These are phyloP conservation scores for Drosophila basisetae DNA, from an alignment of 2,888 invertebrate species.

Conservation along the genomic window DNA sequence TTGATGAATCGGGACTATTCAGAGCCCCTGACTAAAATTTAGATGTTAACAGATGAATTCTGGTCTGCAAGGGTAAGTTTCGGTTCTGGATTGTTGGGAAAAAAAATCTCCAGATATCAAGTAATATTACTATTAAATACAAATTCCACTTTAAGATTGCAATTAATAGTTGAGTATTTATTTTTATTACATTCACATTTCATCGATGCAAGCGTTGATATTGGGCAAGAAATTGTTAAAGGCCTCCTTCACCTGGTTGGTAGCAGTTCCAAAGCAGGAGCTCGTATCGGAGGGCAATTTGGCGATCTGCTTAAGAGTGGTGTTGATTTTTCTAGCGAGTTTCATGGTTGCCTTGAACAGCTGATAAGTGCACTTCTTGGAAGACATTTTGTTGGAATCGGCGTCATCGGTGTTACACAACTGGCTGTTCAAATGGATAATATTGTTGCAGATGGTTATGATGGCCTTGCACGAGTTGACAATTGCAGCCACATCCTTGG, in stretches of 20 bases:
- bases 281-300: conserved; percentile 50
- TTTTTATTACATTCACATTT: conserved; percentile 11
- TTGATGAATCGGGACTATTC: neutral
- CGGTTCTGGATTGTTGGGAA: neutral
- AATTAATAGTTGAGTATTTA: neutral
- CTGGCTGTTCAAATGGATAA: conserved; percentile 36
- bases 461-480: conserved; percentile 44
- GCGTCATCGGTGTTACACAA: conserved; percentile 31
- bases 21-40: neutral
- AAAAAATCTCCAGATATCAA: neutral
- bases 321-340: conserved; percentile 34
- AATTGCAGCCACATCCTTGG: conserved; percentile 53
- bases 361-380: conserved; percentile 17
- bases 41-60: neutral
- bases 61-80: neutral
- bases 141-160: neutral
- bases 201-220: conserved; percentile 32
- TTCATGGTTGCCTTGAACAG: conserved; percentile 20
- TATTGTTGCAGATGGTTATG: conserved; percentile 31
- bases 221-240: conserved; percentile 53
- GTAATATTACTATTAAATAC: neutral
- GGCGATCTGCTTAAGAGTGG: conserved; percentile 23
- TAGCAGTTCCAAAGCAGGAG: conserved; percentile 50
- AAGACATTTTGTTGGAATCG: neutral
- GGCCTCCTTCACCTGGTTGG: conserved; percentile 28